Percentiles rank a stretch among this genome's conserved stretches.
phyloP scores from a whole-genome alignment of 2,888 invertebrate genomes.

The Amiota minor region DNA sequence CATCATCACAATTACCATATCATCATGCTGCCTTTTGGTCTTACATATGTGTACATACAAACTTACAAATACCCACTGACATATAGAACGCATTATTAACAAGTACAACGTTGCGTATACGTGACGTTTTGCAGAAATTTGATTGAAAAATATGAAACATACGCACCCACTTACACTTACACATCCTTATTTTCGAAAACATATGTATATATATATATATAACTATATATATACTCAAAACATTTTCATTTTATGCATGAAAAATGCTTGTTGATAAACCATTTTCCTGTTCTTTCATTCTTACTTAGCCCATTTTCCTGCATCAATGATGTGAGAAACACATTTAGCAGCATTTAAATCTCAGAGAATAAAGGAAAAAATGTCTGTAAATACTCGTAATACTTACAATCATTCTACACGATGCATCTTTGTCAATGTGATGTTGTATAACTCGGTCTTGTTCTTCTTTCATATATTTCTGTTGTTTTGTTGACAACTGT shows the following conservation, averaged over 20 bases:
- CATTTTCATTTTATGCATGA: slow-evolving; percentile 56
- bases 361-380: no score
- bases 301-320: neutral
- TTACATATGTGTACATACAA: neutral
- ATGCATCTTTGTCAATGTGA: slow-evolving; percentile 1
- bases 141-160: slow-evolving; percentile 61
- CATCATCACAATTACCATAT: neutral
- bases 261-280: slow-evolving; percentile 49
- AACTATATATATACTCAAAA: slow-evolving; percentile 31
- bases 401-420: neutral
- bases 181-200: neutral
- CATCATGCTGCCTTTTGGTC: slow-evolving; percentile 23
- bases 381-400: neutral
- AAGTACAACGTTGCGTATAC: slow-evolving; percentile 59
- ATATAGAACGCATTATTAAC: slow-evolving; percentile 53
- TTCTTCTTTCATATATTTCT: neutral
- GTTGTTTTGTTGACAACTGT: neutral
- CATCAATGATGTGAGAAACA: neutral
- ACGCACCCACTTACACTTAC: slow-evolving; percentile 36
- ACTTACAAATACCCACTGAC: neutral
- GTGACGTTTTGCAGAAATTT: slow-evolving; percentile 62
- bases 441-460: neutral
- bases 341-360: neutral
- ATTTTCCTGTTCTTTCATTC: slow-evolving; percentile 39
- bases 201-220: no score